Evolutionary conservation across 2,888 invertebrate genomes (phyloP), one percentile per base, ranked within the genome.

Genomic region (Leistus spinibarbis): DNA sequence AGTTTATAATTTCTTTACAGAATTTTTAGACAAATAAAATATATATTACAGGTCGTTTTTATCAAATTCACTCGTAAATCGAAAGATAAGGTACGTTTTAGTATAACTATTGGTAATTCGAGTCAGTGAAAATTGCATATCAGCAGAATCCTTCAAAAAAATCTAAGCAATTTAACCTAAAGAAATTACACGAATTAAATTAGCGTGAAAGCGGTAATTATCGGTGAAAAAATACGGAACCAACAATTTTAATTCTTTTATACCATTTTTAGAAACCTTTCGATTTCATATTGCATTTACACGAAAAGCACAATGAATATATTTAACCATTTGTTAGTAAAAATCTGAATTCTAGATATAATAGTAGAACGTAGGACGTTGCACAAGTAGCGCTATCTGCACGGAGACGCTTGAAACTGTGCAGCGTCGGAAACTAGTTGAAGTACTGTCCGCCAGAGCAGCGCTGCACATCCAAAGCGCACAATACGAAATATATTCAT

Each of bases 311-410:
- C n/a, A n/a, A n/a, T n/a, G n/a, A n/a, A n/a, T n/a, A n/a, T n/a
- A n/a, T n/a, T n/a, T n/a, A n/a, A n/a, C n/a, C n/a, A n/a, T n/a
- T n/a, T n/a, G n/a, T n/a, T n/a, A n/a, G n/a, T n/a, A n/a, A n/a
- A n/a, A n/a, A n/a, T n/a, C n/a, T n/a, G n/a, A n/a, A n/a, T n/a
- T n/a, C n/a, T n/a, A n/a, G n/a, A n/a, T n/a, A n/a, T 40, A 24
- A 24, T 24, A 24, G 24, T 24, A 24, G 10, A 60, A 60, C 17
- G 20, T 5, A 10, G 2, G 20, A 16, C 60, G 73, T 40, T 67
- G 23, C 7, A 73, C 73, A 13, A 54, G 73, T 73, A 67, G 60
- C 67, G 73, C 73, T 67, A 73, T 73, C 73, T 73, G 24, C 56
- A 10, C 53, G 73, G 64, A 17, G 73, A 73, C 67, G 73, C 67